Conservation (phyloP, 2,113 vertebrate genomes). For the Rhinichthys klamathensis region DNA sequence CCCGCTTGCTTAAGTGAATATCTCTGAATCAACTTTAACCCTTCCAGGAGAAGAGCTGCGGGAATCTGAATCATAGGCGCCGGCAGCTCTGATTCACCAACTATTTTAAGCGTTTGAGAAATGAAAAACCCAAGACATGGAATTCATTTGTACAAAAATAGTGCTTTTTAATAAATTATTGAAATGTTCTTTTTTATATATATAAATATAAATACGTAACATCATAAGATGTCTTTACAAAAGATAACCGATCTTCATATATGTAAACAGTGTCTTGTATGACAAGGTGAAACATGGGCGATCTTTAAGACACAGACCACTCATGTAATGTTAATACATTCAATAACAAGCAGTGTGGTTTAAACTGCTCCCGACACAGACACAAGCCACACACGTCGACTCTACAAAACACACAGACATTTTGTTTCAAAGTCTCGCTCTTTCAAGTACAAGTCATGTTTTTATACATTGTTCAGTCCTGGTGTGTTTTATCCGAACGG, state of each 20-base stretch:
- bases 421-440: conserved; percentile 12
- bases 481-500: neutral
- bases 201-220: conserved; percentile 98
- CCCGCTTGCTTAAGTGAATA: conserved; percentile 45
- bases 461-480: neutral
- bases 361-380: conserved; percentile 54
- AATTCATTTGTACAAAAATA: conserved; percentile 89
- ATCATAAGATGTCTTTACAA: conserved; percentile 89
- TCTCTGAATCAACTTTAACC: conserved; percentile 49
- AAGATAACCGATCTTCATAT: conserved; percentile 83
- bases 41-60: neutral
- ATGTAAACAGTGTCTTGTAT: conserved; percentile 82
- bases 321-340: conserved; percentile 66
- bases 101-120: conserved; percentile 12
- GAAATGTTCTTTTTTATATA: conserved; percentile 70
- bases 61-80: conserved; percentile 39
- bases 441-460: conserved; percentile 38
- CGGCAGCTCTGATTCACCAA: conserved; percentile 11
- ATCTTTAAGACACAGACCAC: conserved; percentile 45
- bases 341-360: conserved; percentile 55
- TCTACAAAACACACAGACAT: neutral
- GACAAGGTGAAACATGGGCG: conserved; percentile 45
- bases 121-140: conserved; percentile 51
- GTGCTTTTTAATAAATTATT: conserved; percentile 98
- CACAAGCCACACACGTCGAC: conserved; percentile 7